Conservation (phyloP, 2,113 vertebrate genomes). For the Pteruthius melanotis region DNA sequence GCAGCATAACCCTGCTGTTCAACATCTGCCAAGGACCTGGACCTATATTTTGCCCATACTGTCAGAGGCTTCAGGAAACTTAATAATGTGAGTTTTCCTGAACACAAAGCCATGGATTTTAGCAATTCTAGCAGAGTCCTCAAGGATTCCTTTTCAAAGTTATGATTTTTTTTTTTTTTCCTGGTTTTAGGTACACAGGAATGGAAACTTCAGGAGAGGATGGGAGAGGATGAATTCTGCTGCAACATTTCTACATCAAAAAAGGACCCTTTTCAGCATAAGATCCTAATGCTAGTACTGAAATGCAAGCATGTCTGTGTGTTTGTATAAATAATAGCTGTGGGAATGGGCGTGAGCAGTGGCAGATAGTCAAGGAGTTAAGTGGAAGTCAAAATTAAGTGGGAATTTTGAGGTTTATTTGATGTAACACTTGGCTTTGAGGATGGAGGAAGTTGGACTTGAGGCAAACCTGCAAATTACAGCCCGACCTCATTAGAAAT, state of each 20-base stretch:
- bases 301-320: neutral
- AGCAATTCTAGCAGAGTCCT: neutral
- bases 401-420: conserved; percentile 62
- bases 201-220: neutral
- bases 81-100: neutral
- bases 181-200: neutral
- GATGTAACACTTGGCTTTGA: conserved; percentile 51
- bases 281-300: neutral
- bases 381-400: conserved; percentile 62
- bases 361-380: conserved; percentile 50
- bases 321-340: conserved; percentile 47
- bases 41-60: neutral
- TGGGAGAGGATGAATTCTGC: neutral
- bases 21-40: neutral
- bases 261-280: neutral
- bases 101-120: neutral
- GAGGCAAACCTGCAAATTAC: conserved; percentile 59
- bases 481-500: conserved; percentile 52
- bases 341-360: conserved; percentile 17
- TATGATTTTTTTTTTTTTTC: neutral
- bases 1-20: neutral
- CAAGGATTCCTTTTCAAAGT: neutral
- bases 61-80: neutral
- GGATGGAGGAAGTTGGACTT: conserved; percentile 54
- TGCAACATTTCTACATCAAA: neutral